phyloP scores from a whole-genome alignment of 2,113 vertebrate genomes.

The Eulemur rufifrons region DNA sequence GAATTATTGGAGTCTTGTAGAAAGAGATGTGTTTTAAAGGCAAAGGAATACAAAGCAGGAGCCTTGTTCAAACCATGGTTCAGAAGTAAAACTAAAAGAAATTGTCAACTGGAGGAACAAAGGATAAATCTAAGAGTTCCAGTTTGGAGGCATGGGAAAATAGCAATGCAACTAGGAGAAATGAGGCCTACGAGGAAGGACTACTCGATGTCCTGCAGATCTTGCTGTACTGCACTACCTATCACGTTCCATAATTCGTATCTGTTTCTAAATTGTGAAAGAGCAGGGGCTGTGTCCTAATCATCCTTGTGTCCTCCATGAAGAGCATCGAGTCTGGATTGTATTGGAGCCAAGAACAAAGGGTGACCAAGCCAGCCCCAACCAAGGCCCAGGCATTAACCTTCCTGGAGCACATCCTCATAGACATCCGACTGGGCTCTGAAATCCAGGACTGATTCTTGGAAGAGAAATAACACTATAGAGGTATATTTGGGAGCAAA shows the following conservation, averaged over 20 bases:
- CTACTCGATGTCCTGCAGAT: too few relatives aligned
- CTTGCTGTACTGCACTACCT: fast-evolving
- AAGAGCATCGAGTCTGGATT: neutral
- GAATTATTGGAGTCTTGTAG: neutral
- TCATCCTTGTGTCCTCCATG: too few relatives aligned
- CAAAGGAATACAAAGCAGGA: neutral
- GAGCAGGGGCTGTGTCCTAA: neutral
- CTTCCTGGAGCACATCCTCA: too few relatives aligned
- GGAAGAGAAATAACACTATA: neutral
- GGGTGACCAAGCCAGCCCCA: neutral
- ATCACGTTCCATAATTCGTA: neutral
- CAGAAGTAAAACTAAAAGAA: neutral
- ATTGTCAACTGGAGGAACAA: neutral
- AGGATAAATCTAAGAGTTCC: neutral
- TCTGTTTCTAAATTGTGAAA: neutral
- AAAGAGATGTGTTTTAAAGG: neutral
- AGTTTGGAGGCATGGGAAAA: neutral
- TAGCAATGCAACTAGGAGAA: neutral
- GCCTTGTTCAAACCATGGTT: neutral
- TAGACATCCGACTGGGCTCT: neutral
- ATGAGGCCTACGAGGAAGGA: neutral
- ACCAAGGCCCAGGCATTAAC: neutral
- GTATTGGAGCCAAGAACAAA: neutral
- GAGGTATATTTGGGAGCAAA: neutral
- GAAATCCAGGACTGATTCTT: neutral